A percentile compares a stretch with the other conserved stretches of the same genome.
phyloP scores from a whole-genome alignment of 2,113 vertebrate genomes.

The Lepus timidus region DNA sequence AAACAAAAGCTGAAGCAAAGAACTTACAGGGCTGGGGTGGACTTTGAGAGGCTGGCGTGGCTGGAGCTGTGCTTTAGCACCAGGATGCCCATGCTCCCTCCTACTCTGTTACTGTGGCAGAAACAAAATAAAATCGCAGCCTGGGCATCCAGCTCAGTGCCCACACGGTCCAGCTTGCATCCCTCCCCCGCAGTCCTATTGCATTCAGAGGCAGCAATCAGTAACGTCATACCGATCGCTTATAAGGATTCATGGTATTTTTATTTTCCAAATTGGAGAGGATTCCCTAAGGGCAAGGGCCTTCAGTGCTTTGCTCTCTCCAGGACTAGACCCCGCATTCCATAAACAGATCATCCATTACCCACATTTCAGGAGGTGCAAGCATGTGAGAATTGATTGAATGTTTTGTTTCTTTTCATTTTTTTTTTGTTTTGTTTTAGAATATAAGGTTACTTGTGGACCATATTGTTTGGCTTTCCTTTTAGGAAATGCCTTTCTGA shows the following conservation, averaged over 20 bases:
- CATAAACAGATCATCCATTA: neutral
- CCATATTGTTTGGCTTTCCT: neutral
- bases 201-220: neutral
- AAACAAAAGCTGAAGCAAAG: neutral
- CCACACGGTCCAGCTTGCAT: neutral
- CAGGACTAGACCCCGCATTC: neutral
- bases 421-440: neutral
- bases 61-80: neutral
- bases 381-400: neutral
- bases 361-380: neutral
- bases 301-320: neutral
- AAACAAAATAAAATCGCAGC: accelerated
- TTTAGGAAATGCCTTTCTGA: slow-evolving; percentile 21
- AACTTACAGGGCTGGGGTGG: accelerated
- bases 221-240: too few species aligned
- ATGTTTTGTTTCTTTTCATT: neutral
- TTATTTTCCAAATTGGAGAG: neutral
- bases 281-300: neutral
- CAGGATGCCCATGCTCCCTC: accelerated
- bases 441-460: neutral
- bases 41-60: neutral
- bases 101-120: neutral
- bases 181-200: neutral
- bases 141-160: neutral
- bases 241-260: neutral